Evolutionary conservation across 2,888 invertebrate species (phyloP).

Genomic region (Leptopilina myrica): DNA sequence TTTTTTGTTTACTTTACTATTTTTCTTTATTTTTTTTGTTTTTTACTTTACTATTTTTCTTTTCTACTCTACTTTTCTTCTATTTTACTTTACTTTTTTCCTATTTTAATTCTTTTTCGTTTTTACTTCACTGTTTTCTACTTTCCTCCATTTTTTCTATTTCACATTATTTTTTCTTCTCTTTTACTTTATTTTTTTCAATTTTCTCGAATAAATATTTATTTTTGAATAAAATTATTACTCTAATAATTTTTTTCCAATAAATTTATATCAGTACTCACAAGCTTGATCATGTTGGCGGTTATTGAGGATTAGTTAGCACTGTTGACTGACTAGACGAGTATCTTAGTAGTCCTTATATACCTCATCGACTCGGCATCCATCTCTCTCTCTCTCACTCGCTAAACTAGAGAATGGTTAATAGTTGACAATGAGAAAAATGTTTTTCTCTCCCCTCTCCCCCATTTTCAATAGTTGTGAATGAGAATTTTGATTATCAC

Average conservation of each 20-base stretch:
- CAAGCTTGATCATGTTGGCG: conserved; percentile 81
- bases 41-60: too few relatives aligned
- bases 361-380: conserved; percentile 15
- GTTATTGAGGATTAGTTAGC: conserved; percentile 39
- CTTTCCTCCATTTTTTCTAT: too few relatives aligned
- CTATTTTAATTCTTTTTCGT: too few relatives aligned
- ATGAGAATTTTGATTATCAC: conserved; percentile 22
- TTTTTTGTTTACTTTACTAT: too few relatives aligned
- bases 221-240: too few relatives aligned
- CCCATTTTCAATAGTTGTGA: not conserved
- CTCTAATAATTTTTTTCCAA: not conserved
- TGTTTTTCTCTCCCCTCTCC: not conserved
- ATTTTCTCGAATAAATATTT: too few relatives aligned
- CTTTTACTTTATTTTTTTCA: too few relatives aligned
- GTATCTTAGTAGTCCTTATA: conserved; percentile 26
- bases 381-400: not conserved
- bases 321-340: conserved; percentile 38
- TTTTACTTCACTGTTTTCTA: too few relatives aligned
- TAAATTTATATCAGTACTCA: conserved; percentile 73
- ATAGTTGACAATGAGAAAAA: conserved; percentile 34
- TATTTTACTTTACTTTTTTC: too few relatives aligned
- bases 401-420: conserved; percentile 29
- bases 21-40: too few relatives aligned
- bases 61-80: too few relatives aligned
- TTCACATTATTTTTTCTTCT: too few relatives aligned